Evolutionary conservation across 2,888 invertebrate genomes (phyloP).

Genomic region (Cerceris ruficornis): DNA sequence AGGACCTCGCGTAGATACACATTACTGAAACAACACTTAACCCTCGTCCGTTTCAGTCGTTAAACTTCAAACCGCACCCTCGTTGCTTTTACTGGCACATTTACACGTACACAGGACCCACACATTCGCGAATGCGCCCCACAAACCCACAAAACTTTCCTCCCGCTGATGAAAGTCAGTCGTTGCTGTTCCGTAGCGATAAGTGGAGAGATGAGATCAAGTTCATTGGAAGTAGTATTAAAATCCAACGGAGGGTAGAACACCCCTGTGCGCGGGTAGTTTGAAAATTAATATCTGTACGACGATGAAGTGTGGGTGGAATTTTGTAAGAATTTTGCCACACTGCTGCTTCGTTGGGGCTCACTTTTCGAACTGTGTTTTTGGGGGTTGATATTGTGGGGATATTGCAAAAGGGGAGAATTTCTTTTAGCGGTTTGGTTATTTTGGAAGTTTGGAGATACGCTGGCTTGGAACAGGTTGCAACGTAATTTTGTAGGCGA

Average conservation of each 20-base stretch:
- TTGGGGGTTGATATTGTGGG: too few species aligned
- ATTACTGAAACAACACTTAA: conserved; percentile 44
- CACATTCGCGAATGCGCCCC: not conserved
- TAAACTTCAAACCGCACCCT: conserved; percentile 41
- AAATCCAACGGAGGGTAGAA: too few species aligned
- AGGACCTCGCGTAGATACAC: conserved; percentile 20
- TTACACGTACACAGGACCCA: conserved; percentile 14
- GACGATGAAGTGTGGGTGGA: not conserved
- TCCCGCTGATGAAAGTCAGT: conserved; percentile 49
- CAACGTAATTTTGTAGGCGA: too few species aligned
- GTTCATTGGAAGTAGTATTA: not conserved
- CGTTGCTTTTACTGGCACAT: conserved; percentile 35
- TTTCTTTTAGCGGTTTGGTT: too few species aligned
- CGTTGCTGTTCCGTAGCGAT: conserved; percentile 9
- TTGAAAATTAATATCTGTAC: not conserved
- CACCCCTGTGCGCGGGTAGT: not conserved
- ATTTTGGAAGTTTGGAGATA: too few species aligned
- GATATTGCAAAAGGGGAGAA: too few species aligned
- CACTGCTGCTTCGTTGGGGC: too few species aligned
- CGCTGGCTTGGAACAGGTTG: too few species aligned
- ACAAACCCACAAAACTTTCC: conserved; percentile 60
- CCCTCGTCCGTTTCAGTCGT: conserved; percentile 45
- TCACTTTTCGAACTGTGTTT: too few species aligned
- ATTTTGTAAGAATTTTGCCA: not conserved
- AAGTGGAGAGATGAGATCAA: not conserved